Percentiles rank a stretch among this genome's conserved stretches.
Evolutionary conservation across 2,888 invertebrate species (phyloP).

Genomic region (Drosophila cracens): DNA sequence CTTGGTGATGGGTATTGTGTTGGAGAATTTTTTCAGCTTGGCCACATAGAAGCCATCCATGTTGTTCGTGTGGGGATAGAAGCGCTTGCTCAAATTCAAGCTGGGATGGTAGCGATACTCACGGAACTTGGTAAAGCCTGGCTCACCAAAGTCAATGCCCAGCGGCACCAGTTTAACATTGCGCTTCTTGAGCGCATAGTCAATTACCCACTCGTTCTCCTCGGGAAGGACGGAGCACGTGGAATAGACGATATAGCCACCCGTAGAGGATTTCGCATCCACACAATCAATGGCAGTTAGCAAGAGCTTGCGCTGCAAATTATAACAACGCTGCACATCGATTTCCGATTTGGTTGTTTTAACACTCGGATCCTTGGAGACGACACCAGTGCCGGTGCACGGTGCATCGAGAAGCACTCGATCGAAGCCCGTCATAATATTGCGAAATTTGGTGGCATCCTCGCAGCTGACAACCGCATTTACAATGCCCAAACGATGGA

Average conservation of each 20-base stretch:
- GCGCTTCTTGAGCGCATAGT: constrained; percentile 96
- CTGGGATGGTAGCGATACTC: constrained; percentile 95
- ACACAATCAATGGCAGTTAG: constrained; percentile 98
- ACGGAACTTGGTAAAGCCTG: constrained; percentile 96
- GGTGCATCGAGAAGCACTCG: constrained; percentile 98
- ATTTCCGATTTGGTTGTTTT: constrained; percentile 96
- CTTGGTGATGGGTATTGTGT: constrained; percentile 87
- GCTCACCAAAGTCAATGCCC: constrained; percentile 97
- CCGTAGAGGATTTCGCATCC: constrained; percentile 95
- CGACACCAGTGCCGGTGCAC: constrained; percentile 99
- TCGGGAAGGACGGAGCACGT: constrained; percentile 99
- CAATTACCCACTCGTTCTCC: constrained; percentile 99
- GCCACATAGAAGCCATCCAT: constrained; percentile 99
- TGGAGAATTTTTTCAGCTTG: constrained; percentile 98
- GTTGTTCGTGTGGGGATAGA: constrained; percentile 99
- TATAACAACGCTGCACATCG: constrained; percentile 96
- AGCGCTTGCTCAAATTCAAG: constrained; percentile 93
- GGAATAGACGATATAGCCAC: constrained; percentile 98
- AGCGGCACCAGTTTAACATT: constrained; percentile 97
- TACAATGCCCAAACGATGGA: constrained; percentile 97
- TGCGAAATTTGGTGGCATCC: constrained; percentile 94
- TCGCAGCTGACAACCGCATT: constrained; percentile 95
- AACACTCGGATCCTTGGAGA: constrained; percentile 98
- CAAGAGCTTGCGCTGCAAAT: constrained; percentile 95
- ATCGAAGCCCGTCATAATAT: constrained; percentile 96